Evolutionary conservation across 2,888 invertebrate genomes (phyloP), one percentile per base, ranked within the genome.

Genomic region (Phanerotoma sp.): DNA sequence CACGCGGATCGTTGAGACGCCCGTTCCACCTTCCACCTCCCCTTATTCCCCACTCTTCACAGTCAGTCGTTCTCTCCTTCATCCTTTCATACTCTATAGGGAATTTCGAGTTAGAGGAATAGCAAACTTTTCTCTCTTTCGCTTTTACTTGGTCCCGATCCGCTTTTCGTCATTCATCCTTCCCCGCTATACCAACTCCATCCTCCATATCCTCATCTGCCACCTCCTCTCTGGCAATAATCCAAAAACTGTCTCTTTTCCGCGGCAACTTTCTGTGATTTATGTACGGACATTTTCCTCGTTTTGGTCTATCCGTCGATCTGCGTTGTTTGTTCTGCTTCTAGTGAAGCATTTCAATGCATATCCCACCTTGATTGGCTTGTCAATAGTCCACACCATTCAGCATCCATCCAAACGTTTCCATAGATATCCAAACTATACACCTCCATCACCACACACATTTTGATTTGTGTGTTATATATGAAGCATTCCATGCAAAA

Each of bases 361-460:
- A 6, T 6, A 44, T 44, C 47, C 48, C 32, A 30, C 18, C 48
- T 51, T 52, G 54, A 60, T 57, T 46, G 54, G 56, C 56, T 53
- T 58, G 56, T 58, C 56, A 56, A 60, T 56, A 56, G 57, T 58
- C 54, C 51, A 50, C 51, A 35, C 15, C 45, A 41, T 38, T 53
- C 35, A 32, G 30, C 42, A 22, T 30, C 42, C 30, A 13, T 18
- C 9, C 33, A 48, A 49, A 53, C 30, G 38, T n/a, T 4, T 28
- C n/a, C 11, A 37, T 38, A 16, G 37, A 41, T 30, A 49, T 28
- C 13, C 18, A 32, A 16, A 40, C 18, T 5, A 25, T 25, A 9
- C 25, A 32, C 15, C 22, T 22, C 25, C n/a, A n/a, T n/a, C n/a
- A n/a, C n/a, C n/a, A n/a, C n/a, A n/a, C n/a, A n/a, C n/a, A n/a